Conservation (phyloP, 1,140 invertebrate species). For the Chrysomallon squamiferum region DNA sequence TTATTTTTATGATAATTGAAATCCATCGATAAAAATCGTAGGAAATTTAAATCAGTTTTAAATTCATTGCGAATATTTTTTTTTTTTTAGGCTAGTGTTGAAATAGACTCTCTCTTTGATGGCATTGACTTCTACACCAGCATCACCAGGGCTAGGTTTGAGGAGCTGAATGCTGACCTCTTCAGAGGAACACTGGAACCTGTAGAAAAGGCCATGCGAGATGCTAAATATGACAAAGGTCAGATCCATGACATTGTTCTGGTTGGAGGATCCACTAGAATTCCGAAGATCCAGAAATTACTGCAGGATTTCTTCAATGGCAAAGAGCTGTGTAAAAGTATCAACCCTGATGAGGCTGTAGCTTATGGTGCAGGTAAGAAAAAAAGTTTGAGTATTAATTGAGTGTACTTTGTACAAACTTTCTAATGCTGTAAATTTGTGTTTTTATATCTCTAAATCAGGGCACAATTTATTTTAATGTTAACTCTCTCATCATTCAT, state of each 20-base stretch:
- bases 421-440: too few relatives aligned
- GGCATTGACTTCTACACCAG: constrained; percentile 89
- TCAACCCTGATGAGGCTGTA: constrained; percentile 85
- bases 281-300: constrained; percentile 96
- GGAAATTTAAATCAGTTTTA: too few relatives aligned
- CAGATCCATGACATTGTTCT: constrained; percentile 94
- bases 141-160: constrained; percentile 49
- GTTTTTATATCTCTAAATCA: too few relatives aligned
- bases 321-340: constrained; percentile 90
- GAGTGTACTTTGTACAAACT: too few relatives aligned
- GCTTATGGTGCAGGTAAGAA: constrained; percentile 78
- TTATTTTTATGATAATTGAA: too few relatives aligned
- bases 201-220: constrained; percentile 91
- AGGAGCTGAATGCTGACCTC: constrained; percentile 84
- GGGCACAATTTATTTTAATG: too few relatives aligned
- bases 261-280: constrained; percentile 98
- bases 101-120: constrained; percentile 90
- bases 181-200: constrained; percentile 89
- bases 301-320: constrained; percentile 95
- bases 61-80: too few relatives aligned
- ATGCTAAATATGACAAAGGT: constrained; percentile 92
- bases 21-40: too few relatives aligned
- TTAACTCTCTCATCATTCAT: too few relatives aligned
- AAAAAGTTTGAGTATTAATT: too few relatives aligned
- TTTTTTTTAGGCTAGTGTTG: constrained; percentile 75